Conservation (phyloP, 1,140 invertebrate genomes). For the Tribolium madens region DNA sequence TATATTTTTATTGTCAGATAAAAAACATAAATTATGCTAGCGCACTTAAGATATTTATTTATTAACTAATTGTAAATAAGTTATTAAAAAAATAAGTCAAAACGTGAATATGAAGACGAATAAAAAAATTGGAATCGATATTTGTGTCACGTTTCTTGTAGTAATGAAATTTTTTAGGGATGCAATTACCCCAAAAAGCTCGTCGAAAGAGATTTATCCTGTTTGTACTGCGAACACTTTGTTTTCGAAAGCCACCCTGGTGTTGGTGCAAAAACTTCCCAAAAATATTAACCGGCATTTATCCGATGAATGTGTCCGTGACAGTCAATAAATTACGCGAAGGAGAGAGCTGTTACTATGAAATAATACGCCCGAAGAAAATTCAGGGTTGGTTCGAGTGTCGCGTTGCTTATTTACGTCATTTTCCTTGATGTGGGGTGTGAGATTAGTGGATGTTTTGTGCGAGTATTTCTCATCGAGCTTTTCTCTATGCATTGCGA, state of each 20-base stretch:
- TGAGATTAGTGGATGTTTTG: conserved; percentile 24
- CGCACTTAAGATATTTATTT: too few relatives aligned
- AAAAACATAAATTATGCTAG: too few relatives aligned
- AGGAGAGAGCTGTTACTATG: conserved; percentile 4
- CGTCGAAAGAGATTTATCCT: too few relatives aligned
- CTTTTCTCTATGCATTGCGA: conserved; percentile 8
- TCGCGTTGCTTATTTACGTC: conserved; percentile 34
- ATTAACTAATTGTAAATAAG: too few relatives aligned
- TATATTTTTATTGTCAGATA: not conserved
- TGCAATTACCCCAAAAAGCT: too few relatives aligned
- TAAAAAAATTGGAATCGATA: too few relatives aligned
- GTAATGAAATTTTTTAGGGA: too few relatives aligned
- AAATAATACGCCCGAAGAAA: conserved; percentile 26
- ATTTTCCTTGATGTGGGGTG: conserved; percentile 14
- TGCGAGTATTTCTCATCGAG: conserved; percentile 3
- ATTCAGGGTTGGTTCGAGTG: conserved; percentile 20
- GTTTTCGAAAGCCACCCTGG: not conserved
- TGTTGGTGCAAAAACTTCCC: not conserved
- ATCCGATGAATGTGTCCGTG: conserved; percentile 1
- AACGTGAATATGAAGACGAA: too few relatives aligned
- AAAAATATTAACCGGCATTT: conserved; percentile 31
- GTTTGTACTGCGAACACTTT: too few relatives aligned
- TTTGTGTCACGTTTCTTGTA: too few relatives aligned
- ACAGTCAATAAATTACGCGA: conserved; percentile 9
- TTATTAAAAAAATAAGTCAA: too few relatives aligned